Base-by-base conservation (phyloP, 2,797 vertebrate species). In the Clarias pachynema region DNA sequence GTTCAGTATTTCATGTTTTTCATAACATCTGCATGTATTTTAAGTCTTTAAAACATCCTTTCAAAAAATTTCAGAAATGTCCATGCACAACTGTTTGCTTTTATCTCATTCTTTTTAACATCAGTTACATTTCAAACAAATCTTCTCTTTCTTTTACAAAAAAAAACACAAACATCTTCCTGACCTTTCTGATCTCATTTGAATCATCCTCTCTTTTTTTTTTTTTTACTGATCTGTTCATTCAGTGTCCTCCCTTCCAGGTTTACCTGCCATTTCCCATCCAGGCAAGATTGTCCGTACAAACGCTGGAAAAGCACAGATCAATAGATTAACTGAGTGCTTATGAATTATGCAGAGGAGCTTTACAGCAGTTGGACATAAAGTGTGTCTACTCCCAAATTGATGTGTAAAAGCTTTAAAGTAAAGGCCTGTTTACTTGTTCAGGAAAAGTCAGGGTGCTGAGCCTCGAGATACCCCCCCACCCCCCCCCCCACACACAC, bases 311-410 rank as follows among this genome's bases (percentile, higher is more conserved):
- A 84, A 85, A 93, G 92, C 93, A 92, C 89, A 92, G 94, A 95
- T 95, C 94, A 93, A 95, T 95, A 95, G 94, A 95, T 95, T 95
- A 95, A 94, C 94, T 95, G 95, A 95, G 94, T 94, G 93, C 93
- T 95, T 93, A 95, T 95, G 92, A 94, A 95, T 94, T 94, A 95
- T 95, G 91, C 91, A 94, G 92, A 86, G 62, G 86, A 92, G 94
- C 93, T 94, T 95, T 94, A 93, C 93, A 95, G 94, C 94, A 93
- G 93, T 94, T 91, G 94, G 91, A 93, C 94, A 91, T 95, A 95
- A 95, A 95, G 94, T 92, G 93, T 93, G 93, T 91, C 93, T 93
- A 92, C 92, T 93, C 88, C 89, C 90, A 92, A 93, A 95, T 89
- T 93, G 94, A 92, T 88, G 92, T 93, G 95, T 95, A 96, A 95